A percentile compares a stretch with the other conserved stretches of the same genome.
Conservation (phyloP, 1,140 invertebrate species). For the Eueides isabella region DNA sequence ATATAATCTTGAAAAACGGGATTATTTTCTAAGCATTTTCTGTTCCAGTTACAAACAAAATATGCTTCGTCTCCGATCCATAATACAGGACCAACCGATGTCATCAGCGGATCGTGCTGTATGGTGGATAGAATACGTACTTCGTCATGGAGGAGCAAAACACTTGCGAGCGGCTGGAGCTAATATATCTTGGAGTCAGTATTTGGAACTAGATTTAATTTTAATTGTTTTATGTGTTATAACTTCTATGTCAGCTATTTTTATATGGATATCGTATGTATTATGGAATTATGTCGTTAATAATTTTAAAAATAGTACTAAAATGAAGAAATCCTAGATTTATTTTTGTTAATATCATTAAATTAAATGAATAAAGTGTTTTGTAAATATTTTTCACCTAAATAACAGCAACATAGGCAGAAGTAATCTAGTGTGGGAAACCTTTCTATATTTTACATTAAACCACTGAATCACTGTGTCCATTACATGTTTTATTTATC, state of each 20-base stretch:
- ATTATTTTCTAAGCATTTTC: not conserved
- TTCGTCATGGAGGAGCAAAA: not conserved
- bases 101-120: constrained; percentile 57
- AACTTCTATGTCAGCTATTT: not conserved
- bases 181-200: constrained; percentile 14
- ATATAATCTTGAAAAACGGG: too few species aligned
- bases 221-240: constrained; percentile 1
- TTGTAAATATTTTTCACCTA: not conserved
- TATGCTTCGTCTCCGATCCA: not conserved
- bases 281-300: not conserved
- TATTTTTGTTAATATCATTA: not conserved
- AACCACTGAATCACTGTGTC: too few species aligned
- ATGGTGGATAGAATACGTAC: not conserved
- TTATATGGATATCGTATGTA: not conserved
- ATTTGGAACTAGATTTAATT: constrained; percentile 30
- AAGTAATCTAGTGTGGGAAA: too few species aligned
- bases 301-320: not conserved
- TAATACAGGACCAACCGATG: not conserved
- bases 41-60: not conserved
- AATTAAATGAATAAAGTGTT: not conserved
- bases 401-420: too few species aligned
- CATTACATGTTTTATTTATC: too few species aligned
- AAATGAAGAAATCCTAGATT: not conserved
- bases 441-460: too few species aligned
- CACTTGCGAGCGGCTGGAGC: constrained; percentile 6